phyloP scores from a whole-genome alignment of 2,888 invertebrate species.

The Caenorhabditis sp. region DNA sequence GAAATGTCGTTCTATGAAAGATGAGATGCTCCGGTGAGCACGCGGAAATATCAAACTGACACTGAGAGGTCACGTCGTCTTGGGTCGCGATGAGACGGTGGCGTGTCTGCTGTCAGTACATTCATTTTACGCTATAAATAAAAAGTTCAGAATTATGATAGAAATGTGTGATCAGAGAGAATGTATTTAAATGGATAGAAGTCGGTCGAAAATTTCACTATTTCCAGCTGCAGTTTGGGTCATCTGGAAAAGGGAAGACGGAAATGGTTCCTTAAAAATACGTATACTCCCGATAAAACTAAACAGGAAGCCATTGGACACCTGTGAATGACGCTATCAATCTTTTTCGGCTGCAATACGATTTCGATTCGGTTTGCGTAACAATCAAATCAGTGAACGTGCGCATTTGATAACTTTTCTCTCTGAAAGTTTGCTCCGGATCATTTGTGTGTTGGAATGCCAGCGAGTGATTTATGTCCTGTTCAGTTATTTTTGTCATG shows the following conservation, averaged over 20 bases:
- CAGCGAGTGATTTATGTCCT: not conserved
- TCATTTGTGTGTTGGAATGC: not conserved
- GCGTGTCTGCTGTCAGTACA: not conserved
- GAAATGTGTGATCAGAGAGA: no score
- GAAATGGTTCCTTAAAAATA: no score
- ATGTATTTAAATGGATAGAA: no score
- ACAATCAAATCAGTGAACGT: not conserved
- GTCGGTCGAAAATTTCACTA: no score
- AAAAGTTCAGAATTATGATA: no score
- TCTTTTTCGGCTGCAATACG: not conserved
- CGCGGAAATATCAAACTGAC: constrained; percentile 47
- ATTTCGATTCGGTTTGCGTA: not conserved
- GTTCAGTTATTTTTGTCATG: not conserved
- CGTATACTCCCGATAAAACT: no score
- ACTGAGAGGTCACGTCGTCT: constrained; percentile 37
- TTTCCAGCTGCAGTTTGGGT: no score
- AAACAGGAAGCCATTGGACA: no score
- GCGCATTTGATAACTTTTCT: no score
- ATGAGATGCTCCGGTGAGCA: constrained; percentile 50
- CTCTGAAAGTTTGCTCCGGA: no score
- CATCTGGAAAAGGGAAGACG: no score
- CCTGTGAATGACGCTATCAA: not conserved
- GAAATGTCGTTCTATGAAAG: constrained; percentile 43
- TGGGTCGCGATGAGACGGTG: constrained; percentile 14
- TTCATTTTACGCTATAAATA: no score